These are phyloP conservation scores for Centropus bengalensis DNA, from an alignment of 2,113 vertebrate species.

Conservation along the genomic window DNA sequence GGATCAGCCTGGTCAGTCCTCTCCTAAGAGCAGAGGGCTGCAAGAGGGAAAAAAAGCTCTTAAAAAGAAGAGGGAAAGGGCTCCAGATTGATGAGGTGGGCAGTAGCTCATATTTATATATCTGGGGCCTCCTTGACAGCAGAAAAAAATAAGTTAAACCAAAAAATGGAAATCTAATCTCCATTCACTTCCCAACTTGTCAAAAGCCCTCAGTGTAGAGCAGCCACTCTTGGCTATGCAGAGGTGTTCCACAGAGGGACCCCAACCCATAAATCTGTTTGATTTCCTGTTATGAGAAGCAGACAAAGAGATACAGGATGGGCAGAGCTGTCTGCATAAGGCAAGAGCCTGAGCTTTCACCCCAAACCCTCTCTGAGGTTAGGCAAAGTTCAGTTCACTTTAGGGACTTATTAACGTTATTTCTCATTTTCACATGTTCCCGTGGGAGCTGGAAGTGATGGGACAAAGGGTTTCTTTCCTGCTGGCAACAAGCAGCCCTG, in stretches of 20 bases:
- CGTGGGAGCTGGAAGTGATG: conserved; percentile 44
- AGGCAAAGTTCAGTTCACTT: conserved; percentile 59
- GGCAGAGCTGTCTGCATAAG: conserved; percentile 56
- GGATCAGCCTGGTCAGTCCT: background rate
- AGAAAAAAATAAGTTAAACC: conserved; percentile 50
- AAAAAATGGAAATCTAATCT: conserved; percentile 56
- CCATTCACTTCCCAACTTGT: conserved; percentile 56
- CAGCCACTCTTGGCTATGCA: conserved; percentile 32
- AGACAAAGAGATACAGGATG: conserved; percentile 48
- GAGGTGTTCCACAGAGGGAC: conserved; percentile 38
- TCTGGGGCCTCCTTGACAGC: conserved; percentile 49
- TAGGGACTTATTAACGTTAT: background rate
- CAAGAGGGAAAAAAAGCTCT: background rate
- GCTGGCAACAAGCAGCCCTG: conserved; percentile 28
- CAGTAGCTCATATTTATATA: conserved; percentile 60
- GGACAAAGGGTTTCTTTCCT: conserved; percentile 45
- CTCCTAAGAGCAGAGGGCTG: background rate
- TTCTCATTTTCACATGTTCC: background rate
- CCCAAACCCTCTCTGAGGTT: conserved; percentile 18
- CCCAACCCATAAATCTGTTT: conserved; percentile 59
- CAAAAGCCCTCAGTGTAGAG: conserved; percentile 5
- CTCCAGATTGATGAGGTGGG: conserved; percentile 62
- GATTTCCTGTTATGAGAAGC: conserved; percentile 70
- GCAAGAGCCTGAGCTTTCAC: conserved; percentile 57
- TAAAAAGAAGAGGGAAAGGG: background rate